phyloP scores from a whole-genome alignment of 2,113 vertebrate genomes.

The Oophaga pumilio region DNA sequence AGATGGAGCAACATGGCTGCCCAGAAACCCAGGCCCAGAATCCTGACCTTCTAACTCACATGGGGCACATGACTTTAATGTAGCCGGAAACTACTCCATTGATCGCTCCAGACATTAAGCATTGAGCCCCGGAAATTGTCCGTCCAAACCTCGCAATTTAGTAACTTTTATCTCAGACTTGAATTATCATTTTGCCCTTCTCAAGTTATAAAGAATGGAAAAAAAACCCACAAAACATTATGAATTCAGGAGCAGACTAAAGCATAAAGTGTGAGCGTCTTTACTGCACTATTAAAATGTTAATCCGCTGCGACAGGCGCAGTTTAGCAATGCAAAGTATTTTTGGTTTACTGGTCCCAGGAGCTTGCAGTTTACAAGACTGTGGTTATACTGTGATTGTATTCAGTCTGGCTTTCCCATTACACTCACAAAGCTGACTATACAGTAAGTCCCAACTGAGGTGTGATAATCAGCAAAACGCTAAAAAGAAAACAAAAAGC shows the following conservation, averaged over 20 bases:
- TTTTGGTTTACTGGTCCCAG: constrained; percentile 29
- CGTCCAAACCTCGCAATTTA: background rate
- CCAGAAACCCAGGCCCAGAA: too few relatives aligned
- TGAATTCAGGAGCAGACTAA: background rate
- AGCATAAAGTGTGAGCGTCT: background rate
- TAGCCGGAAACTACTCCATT: too few relatives aligned
- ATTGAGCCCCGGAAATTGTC: background rate
- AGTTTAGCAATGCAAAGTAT: background rate
- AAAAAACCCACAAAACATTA: background rate
- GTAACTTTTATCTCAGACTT: too few relatives aligned
- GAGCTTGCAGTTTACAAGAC: constrained; percentile 33
- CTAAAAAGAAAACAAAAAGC: background rate
- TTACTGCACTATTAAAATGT: constrained; percentile 5
- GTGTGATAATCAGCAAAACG: background rate
- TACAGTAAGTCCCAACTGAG: background rate
- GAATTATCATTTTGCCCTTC: too few relatives aligned
- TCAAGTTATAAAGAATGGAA: background rate
- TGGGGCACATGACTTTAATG: too few relatives aligned
- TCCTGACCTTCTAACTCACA: too few relatives aligned
- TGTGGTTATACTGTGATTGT: constrained; percentile 2
- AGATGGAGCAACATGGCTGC: too few relatives aligned
- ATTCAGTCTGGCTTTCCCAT: constrained; percentile 4
- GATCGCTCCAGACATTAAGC: too few relatives aligned
- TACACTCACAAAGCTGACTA: constrained; percentile 10
- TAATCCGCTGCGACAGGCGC: background rate